Conservation (phyloP, 2,888 invertebrate species). For the Carabus problematicus region DNA sequence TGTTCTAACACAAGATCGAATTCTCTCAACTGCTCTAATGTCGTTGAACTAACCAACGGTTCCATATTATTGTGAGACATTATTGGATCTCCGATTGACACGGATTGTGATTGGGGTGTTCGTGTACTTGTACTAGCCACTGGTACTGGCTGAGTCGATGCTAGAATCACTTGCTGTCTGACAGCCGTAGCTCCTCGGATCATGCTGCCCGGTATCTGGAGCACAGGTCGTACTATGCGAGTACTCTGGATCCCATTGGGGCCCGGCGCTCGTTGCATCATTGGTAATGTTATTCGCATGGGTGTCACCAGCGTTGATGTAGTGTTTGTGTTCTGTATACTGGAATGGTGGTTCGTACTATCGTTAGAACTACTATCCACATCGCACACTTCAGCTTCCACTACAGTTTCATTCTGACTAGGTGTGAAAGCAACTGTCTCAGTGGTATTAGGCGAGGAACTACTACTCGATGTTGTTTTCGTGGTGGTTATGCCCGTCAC, state of each 20-base stretch:
- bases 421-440: slow-evolving; percentile 34
- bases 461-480: slow-evolving; percentile 40
- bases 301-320: slow-evolving; percentile 62
- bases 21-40: slow-evolving; percentile 78
- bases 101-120: slow-evolving; percentile 56
- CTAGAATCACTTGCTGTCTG: slow-evolving; percentile 53
- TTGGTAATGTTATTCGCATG: slow-evolving; percentile 64
- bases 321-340: slow-evolving; percentile 25
- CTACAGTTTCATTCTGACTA: slow-evolving; percentile 38
- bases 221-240: slow-evolving; percentile 63
- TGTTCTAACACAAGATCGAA: slow-evolving; percentile 83
- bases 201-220: slow-evolving; percentile 70
- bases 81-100: slow-evolving; percentile 49
- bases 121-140: slow-evolving; percentile 62
- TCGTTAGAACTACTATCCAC: slow-evolving; percentile 40
- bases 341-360: slow-evolving; percentile 9
- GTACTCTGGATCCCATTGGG: slow-evolving; percentile 66
- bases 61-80: slow-evolving; percentile 56
- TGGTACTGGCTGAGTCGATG: slow-evolving; percentile 55
- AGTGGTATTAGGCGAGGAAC: slow-evolving; percentile 19
- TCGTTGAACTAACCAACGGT: slow-evolving; percentile 76
- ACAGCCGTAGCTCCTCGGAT: slow-evolving; percentile 65
- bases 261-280: slow-evolving; percentile 59
- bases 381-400: slow-evolving; percentile 42
- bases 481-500: slow-evolving; percentile 39